Evolutionary conservation across 1,140 invertebrate genomes (phyloP).

Genomic region (Drosophila athabasca): DNA sequence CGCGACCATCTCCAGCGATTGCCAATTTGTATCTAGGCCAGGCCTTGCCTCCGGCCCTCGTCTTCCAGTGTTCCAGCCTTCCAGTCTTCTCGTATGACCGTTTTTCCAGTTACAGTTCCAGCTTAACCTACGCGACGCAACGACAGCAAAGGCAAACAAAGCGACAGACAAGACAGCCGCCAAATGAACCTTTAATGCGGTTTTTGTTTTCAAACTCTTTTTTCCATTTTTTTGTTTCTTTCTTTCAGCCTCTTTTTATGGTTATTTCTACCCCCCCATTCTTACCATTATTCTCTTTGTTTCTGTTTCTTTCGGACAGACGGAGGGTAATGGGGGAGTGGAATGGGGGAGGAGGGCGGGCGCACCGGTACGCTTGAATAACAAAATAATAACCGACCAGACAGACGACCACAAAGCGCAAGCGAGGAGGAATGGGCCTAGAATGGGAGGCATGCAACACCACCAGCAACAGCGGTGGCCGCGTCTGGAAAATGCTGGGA

Average conservation of each 20-base stretch:
- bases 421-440: slow-evolving; percentile 22
- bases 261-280: slow-evolving; percentile 6
- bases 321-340: not conserved
- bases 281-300: slow-evolving; percentile 1
- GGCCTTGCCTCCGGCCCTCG: slow-evolving; percentile 3
- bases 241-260: slow-evolving; percentile 12
- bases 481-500: slow-evolving; percentile 32
- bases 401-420: slow-evolving; percentile 49
- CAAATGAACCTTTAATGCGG: slow-evolving; percentile 79
- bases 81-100: not conserved
- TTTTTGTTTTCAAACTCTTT: slow-evolving; percentile 63
- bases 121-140: slow-evolving; percentile 44
- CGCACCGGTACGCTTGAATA: slow-evolving; percentile 39
- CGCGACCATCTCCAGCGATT: slow-evolving; percentile 22
- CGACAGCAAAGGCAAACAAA: slow-evolving; percentile 65
- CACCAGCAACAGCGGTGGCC: slow-evolving; percentile 21
- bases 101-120: slow-evolving; percentile 30
- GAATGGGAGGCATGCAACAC: slow-evolving; percentile 74
- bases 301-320: slow-evolving; percentile 26
- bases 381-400: slow-evolving; percentile 53
- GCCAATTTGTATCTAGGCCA: slow-evolving; percentile 60
- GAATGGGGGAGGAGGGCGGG: not conserved
- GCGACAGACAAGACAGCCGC: slow-evolving; percentile 44
- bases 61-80: not conserved
- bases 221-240: slow-evolving; percentile 2